Evolutionary conservation across 2,888 invertebrate species (phyloP), one percentile per base, ranked within the genome.

Genomic region (Chironomus riparius): DNA sequence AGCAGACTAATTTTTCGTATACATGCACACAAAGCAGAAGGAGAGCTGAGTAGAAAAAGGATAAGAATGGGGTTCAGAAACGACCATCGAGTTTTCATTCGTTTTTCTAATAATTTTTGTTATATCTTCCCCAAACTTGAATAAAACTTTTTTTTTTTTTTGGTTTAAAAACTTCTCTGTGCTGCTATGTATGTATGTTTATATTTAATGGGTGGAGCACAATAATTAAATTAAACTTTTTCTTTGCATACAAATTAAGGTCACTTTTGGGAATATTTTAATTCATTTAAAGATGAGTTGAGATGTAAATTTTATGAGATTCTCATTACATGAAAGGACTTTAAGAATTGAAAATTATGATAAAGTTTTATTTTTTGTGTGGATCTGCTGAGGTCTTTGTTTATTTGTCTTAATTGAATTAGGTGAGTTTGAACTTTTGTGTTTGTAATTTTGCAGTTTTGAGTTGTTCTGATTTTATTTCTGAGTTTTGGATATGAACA

Each of bases 201-300:
- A 18, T 56, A 15, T n/a, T n/a, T 10, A 21, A 24, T 13, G 65
- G 65, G 22, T 65, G 21, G 62, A 62, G 62, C 12, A 22, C 21
- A 65, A 21, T 73, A 73, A 73, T 73, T 73, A 62, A 56, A 73
- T 73, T 73, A 73, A 72, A 62, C 18, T 73, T 73, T 71, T 71
- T 71, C 71, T 71, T 71, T 38, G 71, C 48, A 71, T 56, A 48
- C 61, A 71, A 71, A 71, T 71, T 71, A 71, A 71, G 71, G 71
- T 71, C 71, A 71, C 73, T 73, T 73, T 73, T 12, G 73, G 62
- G 73, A 71, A 18, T 62, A n/a, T 38, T 73, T 70, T 73, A 73
- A 73, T 73, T 73, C 38, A 65, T 24, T 65, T 65, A 65, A 18
- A n/a, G 56, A n/a, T 56, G n/a, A n/a, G n/a, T 56, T 18, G 15